Base-by-base conservation (phyloP, 1,140 invertebrate species). In the Platyscapa corneri region DNA sequence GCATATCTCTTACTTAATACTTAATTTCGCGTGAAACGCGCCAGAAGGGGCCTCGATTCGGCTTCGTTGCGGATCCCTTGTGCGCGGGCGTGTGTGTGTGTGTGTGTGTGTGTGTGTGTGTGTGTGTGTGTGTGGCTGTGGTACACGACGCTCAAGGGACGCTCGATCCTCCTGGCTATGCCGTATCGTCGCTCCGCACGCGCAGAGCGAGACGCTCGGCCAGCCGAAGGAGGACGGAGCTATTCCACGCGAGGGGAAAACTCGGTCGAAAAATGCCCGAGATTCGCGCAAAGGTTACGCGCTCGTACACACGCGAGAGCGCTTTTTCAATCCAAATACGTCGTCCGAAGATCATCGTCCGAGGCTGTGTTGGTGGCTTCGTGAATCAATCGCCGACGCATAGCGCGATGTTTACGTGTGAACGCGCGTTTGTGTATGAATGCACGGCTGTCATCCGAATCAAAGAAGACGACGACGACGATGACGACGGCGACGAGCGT, bases 311-410 rank as follows among this genome's bases (percentile, higher is more conserved):
- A 5, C 56, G 53, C 20, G 27, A 64, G 56, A 75, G 34, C 1
- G n/a, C 77, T 89, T 89, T 90, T 89, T 87, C 72, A 53, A 64
- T 89, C 89, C 72, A 87, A 86, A 89, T 89, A 89, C 67, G 88
- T 89, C 88, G 64, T 53, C 56, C n/a, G 70, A 53, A 84, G 82
- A 87, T 88, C 70, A 30, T 7, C 30, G 23, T 34, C 64, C 65
- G 53, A 32, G 46, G 32, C 10, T 37, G 37, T 42, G 70, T 23
- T 74, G 20, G 18, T n/a, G 53, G 18, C 53, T 56, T 56, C 18
- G 53, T 56, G 10, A 56, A 56, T 56, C 53, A 18, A 56, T 56
- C 53, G 53, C 53, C 7, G 18, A 27, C 27, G 56, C 23, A 5
- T 60, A 23, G 20, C 6, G 7, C 12, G 8, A 16, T 16, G 49